Evolutionary conservation across 1,140 invertebrate genomes (phyloP), one percentile per base, ranked within the genome.

Genomic region (Paramacrobiotus metropolitanus): DNA sequence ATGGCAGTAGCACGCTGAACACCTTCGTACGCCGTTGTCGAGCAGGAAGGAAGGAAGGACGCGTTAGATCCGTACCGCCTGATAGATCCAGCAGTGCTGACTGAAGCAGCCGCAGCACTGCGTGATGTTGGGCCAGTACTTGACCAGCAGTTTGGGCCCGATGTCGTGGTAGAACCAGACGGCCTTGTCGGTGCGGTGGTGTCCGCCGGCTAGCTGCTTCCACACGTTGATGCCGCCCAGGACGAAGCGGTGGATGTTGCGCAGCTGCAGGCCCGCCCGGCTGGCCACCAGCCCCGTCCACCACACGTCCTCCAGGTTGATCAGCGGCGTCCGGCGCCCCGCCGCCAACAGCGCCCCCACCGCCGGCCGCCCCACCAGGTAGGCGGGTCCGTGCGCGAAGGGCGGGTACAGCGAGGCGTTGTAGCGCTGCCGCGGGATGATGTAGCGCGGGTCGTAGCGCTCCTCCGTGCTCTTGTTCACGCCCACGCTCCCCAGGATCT

Each of bases 281-380:
- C 28, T 24, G 15, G 48, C 48, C 48, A 55, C 48, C 4, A 55
- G 15, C 28, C 48, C 48, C 15, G 48, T 55, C 15, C 15, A 55
- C 48, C 48, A 55, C 15, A 55, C 48, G 24, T 55, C 48, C 48
- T 55, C 48, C 24, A 55, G 28, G 24, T 55, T 55, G 4, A 55
- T 9, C 15, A 55, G 4, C 48, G 48, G 15, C 15, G 48, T 55
- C 24, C 15, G 4, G 15, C 24, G 4, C 15, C 15, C 48, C 24
- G 15, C 24, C 15, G 4, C 15, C 15, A 55, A 24, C 15, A 55
- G 48, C 28, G 9, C 24, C 48, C 15, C 15, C 28, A 55, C 15
- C 9, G 24, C 24, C 15, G 4, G 15, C 4, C 4, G 15, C 28
- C 24, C 15, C 15, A 24, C 48, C 15, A 24, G 15, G 48, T 55